Conservation (phyloP, 2,888 invertebrate species). For the Mongoloraphidia duomilia region DNA sequence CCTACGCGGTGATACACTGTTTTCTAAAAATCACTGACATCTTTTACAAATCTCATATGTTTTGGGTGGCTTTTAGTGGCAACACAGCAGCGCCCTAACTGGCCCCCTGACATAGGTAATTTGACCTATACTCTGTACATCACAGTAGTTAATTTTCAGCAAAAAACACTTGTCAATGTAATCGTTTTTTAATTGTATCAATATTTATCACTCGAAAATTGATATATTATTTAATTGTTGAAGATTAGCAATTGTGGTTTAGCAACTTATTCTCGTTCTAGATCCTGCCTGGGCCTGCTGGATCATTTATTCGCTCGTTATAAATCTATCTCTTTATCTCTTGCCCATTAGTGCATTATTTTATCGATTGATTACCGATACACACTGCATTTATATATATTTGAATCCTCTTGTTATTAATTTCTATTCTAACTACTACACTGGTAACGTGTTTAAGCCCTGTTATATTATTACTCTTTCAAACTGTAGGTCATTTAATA, state of each 20-base stretch:
- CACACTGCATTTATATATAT: not conserved
- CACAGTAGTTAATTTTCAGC: not conserved
- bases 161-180: too few species aligned
- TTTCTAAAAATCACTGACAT: too few species aligned
- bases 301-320: constrained; percentile 24
- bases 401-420: not conserved
- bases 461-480: too few species aligned
- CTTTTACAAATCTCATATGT: constrained; percentile 11
- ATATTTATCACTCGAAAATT: not conserved
- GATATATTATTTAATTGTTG: not conserved
- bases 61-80: constrained; percentile 39
- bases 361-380: not conserved
- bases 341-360: constrained; percentile 1
- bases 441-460: constrained; percentile 1
- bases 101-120: constrained; percentile 47
- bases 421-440: not conserved
- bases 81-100: constrained; percentile 41
- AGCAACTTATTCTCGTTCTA: constrained; percentile 16
- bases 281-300: constrained; percentile 28
- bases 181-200: too few species aligned
- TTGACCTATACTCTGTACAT: constrained; percentile 19
- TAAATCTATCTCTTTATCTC: constrained; percentile 13
- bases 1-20: too few species aligned
- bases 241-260: not conserved
- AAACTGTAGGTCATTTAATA: too few species aligned